Evolutionary conservation across 2,797 vertebrate species (phyloP).

Genomic region (Hoplostethus atlanticus): DNA sequence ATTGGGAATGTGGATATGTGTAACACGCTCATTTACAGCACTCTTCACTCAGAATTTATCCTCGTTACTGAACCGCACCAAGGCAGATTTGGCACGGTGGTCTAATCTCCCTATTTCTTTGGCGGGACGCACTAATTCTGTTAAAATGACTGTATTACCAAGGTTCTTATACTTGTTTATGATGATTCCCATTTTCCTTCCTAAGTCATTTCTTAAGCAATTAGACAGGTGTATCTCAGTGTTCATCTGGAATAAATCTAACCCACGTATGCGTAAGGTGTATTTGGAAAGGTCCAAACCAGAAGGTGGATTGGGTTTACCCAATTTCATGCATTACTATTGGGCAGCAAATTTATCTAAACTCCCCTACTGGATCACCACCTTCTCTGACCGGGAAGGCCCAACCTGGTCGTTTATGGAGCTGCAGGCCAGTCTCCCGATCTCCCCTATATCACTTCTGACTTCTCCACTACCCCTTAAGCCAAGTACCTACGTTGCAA

Average conservation of each 20-base stretch:
- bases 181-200: constrained; percentile 1
- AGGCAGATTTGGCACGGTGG: background rate
- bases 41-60: too few species aligned
- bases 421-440: too few species aligned
- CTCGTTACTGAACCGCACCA: background rate
- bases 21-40: too few species aligned
- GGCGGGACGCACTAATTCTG: background rate
- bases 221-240: constrained; percentile 5
- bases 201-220: background rate
- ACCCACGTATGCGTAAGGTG: background rate
- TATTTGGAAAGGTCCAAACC: constrained; percentile 2
- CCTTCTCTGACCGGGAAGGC: too few species aligned
- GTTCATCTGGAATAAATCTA: constrained; percentile 23
- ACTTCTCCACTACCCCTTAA: too few species aligned
- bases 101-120: background rate
- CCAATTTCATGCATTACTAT: too few species aligned
- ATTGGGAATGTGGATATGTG: too few species aligned
- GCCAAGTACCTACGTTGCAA: too few species aligned
- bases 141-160: constrained; percentile 26
- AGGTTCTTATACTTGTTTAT: constrained; percentile 16
- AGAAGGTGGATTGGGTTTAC: background rate
- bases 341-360: too few species aligned
- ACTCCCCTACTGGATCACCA: too few species aligned
- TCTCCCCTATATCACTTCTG: too few species aligned
- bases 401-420: too few species aligned